Percentiles rank a stretch among this genome's conserved stretches.
phyloP scores from a whole-genome alignment of 2,888 invertebrate species.

The Drosophila prostipennis region DNA sequence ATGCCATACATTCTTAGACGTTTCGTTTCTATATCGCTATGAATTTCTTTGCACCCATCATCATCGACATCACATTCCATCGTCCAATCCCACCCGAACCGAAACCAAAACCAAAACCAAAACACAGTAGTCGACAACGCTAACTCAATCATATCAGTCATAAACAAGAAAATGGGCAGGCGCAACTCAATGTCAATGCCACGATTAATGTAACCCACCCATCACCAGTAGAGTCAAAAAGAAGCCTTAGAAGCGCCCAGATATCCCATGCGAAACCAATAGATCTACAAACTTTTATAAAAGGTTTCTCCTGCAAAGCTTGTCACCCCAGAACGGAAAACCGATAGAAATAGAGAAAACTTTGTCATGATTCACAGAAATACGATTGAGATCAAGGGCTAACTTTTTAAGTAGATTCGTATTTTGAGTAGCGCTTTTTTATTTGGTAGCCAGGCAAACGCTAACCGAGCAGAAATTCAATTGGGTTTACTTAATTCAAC shows the following conservation, averaged over 20 bases:
- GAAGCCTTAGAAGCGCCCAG: slow-evolving; percentile 41
- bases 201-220: slow-evolving; percentile 74
- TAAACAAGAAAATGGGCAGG: slow-evolving; percentile 32
- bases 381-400: slow-evolving; percentile 25
- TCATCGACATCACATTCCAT: slow-evolving; percentile 42
- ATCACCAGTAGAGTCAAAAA: slow-evolving; percentile 42
- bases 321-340: slow-evolving; percentile 18
- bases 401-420: slow-evolving; percentile 38
- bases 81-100: slow-evolving; percentile 41
- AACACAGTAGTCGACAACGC: slow-evolving; percentile 38
- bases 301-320: slow-evolving; percentile 39
- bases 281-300: slow-evolving; percentile 38
- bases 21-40: slow-evolving; percentile 26
- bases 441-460: slow-evolving; percentile 52
- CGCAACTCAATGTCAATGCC: slow-evolving; percentile 31
- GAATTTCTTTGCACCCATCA: slow-evolving; percentile 49
- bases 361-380: slow-evolving; percentile 21
- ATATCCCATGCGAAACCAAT: slow-evolving; percentile 37
- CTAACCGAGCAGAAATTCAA: slow-evolving; percentile 53
- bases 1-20: slow-evolving; percentile 52
- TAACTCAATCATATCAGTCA: slow-evolving; percentile 48
- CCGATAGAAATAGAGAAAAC: slow-evolving; percentile 5
- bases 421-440: slow-evolving; percentile 53
- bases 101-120: slow-evolving; percentile 26
- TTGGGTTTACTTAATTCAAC: slow-evolving; percentile 56